A percentile compares a stretch with the other conserved stretches of the same genome.
Evolutionary conservation across 2,113 vertebrate genomes (phyloP).

Genomic region (Felis chaus): DNA sequence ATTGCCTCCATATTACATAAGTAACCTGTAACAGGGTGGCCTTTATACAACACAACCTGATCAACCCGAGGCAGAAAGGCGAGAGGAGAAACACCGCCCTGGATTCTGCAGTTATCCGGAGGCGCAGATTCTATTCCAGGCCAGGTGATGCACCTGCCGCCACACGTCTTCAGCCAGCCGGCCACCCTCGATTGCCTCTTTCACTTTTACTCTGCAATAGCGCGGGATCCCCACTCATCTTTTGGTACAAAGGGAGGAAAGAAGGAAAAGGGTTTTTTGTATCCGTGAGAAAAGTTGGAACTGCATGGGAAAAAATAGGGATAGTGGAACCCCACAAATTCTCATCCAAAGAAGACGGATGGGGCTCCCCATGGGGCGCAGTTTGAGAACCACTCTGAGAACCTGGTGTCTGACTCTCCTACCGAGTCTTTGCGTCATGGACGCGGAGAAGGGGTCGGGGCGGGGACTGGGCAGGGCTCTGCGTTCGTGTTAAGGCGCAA

Average conservation of each 20-base stretch:
- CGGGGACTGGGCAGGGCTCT: rapidly evolving
- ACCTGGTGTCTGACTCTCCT: neutral
- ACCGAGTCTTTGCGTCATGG: neutral
- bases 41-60: neutral
- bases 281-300: neutral
- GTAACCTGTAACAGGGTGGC: neutral
- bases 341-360: neutral
- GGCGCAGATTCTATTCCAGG: neutral
- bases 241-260: neutral
- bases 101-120: neutral
- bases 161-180: rapidly evolving
- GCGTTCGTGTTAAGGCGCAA: rapidly evolving
- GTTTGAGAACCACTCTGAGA: neutral
- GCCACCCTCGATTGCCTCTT: neutral
- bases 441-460: rapidly evolving
- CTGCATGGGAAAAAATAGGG: neutral
- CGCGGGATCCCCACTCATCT: neutral
- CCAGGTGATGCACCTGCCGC: rapidly evolving
- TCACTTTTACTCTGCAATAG: neutral
- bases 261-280: neutral
- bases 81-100: too few species aligned
- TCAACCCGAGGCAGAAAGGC: neutral
- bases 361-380: rapidly evolving
- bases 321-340: neutral
- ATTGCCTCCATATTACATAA: neutral